These are phyloP conservation scores for Sander lucioperca DNA, from an alignment of 2,113 vertebrate species.

Conservation along the genomic window DNA sequence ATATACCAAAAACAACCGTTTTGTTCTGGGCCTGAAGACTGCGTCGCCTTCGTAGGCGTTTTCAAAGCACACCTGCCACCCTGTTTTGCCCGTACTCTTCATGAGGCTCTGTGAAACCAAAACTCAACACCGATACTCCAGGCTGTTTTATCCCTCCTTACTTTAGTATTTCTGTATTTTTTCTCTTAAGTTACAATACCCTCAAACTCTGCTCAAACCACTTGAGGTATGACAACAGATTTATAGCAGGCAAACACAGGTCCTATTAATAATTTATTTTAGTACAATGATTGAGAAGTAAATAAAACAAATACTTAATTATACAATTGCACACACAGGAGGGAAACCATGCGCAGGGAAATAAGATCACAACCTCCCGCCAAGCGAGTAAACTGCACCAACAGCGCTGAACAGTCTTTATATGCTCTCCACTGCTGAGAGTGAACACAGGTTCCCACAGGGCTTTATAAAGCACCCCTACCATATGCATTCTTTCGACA, in stretches of 20 bases:
- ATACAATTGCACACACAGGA: conserved; percentile 28
- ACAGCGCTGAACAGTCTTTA: conserved; percentile 70
- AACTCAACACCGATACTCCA: conserved; percentile 48
- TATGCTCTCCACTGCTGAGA: conserved; percentile 71
- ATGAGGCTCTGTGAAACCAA: conserved; percentile 50
- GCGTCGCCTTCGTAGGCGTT: conserved; percentile 60
- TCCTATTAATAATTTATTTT: not conserved
- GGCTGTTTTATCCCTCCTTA: conserved; percentile 48
- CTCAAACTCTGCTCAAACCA: conserved; percentile 42
- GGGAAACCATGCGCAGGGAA: conserved; percentile 17
- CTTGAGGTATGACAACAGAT: not conserved
- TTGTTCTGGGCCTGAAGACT: conserved; percentile 50
- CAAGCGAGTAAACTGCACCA: conserved; percentile 64
- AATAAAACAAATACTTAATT: conserved; percentile 30
- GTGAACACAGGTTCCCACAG: conserved; percentile 80
- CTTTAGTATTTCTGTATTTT: conserved; percentile 27
- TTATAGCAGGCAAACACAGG: conserved; percentile 14
- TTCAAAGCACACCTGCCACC: conserved; percentile 70
- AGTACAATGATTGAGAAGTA: not conserved
- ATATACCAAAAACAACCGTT: conserved; percentile 66
- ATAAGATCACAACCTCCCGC: conserved; percentile 71
- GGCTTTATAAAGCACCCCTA: conserved; percentile 78
- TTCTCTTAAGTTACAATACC: conserved; percentile 47
- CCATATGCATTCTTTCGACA: conserved; percentile 71
- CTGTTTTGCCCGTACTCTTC: conserved; percentile 41